Evolutionary conservation across 2,113 vertebrate species (phyloP).

Genomic region (Calypte anna): DNA sequence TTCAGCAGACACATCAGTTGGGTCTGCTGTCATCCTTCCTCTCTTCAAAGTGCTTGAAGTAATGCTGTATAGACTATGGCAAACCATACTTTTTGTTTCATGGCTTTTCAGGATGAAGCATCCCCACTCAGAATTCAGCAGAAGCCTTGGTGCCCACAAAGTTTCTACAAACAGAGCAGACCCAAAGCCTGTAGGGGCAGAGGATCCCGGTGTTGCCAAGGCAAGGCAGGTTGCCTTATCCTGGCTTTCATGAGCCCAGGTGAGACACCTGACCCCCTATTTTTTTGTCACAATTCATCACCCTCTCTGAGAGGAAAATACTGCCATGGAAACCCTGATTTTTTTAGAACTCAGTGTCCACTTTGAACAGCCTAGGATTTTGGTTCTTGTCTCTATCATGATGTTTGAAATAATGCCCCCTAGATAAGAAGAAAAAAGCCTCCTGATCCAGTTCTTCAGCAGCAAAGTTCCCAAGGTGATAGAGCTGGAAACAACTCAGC

Average conservation of each 20-base stretch:
- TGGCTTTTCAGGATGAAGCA: background rate
- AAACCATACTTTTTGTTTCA: background rate
- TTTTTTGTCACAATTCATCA: background rate
- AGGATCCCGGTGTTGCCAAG: background rate
- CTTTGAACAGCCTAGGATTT: fast-evolving
- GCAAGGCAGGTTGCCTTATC: background rate
- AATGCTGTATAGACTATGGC: background rate
- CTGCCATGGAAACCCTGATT: fast-evolving
- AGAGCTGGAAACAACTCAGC: background rate
- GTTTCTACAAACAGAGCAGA: background rate
- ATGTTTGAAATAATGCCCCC: background rate
- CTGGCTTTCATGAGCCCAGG: background rate
- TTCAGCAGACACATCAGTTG: background rate
- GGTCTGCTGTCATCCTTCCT: background rate
- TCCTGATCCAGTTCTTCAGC: background rate
- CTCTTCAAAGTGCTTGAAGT: background rate
- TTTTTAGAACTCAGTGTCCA: background rate
- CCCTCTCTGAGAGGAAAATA: background rate
- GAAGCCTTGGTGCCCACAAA: background rate
- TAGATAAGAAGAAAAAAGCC: background rate
- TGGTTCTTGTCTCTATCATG: background rate
- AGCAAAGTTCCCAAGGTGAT: background rate
- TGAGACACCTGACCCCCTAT: background rate
- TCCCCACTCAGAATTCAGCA: background rate
- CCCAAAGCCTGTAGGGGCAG: background rate